Evolutionary conservation across 2,797 vertebrate genomes (phyloP).

Genomic region (Bryconaethiops microstoma): DNA sequence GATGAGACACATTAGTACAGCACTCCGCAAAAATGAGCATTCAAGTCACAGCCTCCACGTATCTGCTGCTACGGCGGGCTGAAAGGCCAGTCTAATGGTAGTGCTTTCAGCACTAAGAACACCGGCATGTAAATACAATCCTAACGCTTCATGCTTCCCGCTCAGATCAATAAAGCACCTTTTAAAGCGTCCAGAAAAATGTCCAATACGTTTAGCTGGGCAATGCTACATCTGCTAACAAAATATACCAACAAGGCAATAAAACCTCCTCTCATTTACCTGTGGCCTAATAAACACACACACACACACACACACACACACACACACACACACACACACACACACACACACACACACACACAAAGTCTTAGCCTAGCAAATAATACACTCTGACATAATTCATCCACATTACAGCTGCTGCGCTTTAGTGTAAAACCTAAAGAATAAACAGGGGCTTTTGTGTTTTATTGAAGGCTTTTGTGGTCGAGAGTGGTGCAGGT

Average conservation of each 20-base stretch:
- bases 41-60: conserved; percentile 7
- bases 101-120: conserved; percentile 21
- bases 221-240: conserved; percentile 32
- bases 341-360: neutral
- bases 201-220: conserved; percentile 40
- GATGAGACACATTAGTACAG: conserved; percentile 38
- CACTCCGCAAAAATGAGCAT: conserved; percentile 27
- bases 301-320: too few relatives aligned
- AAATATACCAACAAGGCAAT: conserved; percentile 35
- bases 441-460: conserved; percentile 3
- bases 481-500: conserved; percentile 1
- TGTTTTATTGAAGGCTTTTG: conserved; percentile 5
- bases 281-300: conserved; percentile 14
- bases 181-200: conserved; percentile 32
- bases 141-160: conserved; percentile 13
- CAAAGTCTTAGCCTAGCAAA: conserved; percentile 20
- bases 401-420: conserved; percentile 27
- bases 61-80: neutral
- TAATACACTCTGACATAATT: conserved; percentile 38
- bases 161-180: conserved; percentile 43
- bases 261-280: conserved; percentile 30
- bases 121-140: conserved; percentile 39
- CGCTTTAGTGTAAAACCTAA: neutral
- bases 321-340: too few relatives aligned
- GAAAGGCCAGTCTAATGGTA: conserved; percentile 18